phyloP scores from a whole-genome alignment of 37 sponge, comb jelly and placozoan genomes.

The Lycopodina hypogea region DNA sequence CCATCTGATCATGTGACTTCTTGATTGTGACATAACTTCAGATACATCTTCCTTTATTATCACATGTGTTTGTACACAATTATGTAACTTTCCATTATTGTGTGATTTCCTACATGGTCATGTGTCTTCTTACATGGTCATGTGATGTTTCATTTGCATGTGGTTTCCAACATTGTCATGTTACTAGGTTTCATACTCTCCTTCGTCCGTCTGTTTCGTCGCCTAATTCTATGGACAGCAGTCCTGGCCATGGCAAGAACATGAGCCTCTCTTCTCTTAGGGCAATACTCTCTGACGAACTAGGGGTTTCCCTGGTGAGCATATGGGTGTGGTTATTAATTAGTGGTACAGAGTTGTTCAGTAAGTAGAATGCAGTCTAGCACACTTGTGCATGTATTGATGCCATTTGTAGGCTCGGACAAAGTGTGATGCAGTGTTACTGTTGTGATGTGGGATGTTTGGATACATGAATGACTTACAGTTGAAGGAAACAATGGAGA shows the following conservation, averaged over 20 bases:
- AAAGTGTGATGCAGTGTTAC: no score
- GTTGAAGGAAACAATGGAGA: no score
- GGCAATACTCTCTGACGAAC: conserved; percentile 30
- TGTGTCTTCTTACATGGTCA: not conserved
- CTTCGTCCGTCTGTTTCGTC: conserved; percentile 29
- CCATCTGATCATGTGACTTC: not conserved
- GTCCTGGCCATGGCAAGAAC: not conserved
- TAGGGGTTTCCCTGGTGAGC: conserved; percentile 37
- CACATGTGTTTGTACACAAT: not conserved
- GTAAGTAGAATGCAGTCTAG: no score
- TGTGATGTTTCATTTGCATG: not conserved
- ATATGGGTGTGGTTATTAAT: not conserved
- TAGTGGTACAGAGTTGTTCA: no score
- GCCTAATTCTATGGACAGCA: conserved; percentile 1
- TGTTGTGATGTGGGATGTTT: no score
- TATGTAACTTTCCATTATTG: not conserved
- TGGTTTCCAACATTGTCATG: not conserved
- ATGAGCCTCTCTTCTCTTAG: conserved; percentile 37
- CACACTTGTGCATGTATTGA: no score
- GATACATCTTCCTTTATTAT: not conserved
- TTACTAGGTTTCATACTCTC: conserved; percentile 28
- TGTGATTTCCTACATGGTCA: not conserved
- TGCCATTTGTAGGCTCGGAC: no score
- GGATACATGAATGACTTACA: no score
- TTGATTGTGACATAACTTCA: not conserved